Evolutionary conservation across 2,797 vertebrate genomes (phyloP), one percentile per base, ranked within the genome.

Genomic region (Fratercula arctica): DNA sequence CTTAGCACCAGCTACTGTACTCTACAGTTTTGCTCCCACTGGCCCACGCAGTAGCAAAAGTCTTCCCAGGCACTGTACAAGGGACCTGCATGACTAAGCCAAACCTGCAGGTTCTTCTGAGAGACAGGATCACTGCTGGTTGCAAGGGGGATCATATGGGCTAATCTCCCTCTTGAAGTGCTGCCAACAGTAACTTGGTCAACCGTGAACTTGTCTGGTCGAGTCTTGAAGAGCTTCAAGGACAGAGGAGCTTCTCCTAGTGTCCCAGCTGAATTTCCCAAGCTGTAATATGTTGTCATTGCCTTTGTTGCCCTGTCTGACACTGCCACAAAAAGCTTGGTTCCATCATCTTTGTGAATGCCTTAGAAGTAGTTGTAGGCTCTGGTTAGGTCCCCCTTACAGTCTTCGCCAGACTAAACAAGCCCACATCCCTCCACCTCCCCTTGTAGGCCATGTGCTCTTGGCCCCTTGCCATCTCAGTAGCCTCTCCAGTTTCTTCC

Each of bases 261-360:
- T n/a, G 46, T 60, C 68, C 88, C 87, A 0, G 16, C 10, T 67
- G 63, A 85, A 39, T 9, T 66, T 87, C 43, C 54, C 24, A 82
- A 64, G 70, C 35, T 79, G 13, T 37, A 48, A 14, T 56, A 26
- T 6, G 6, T 48, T 68, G 2, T 20, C 0, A 0, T 61, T 80
- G 41, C 37, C 28, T 68, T 51, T 46, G 11, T 28, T 87, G 57
- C 63, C 33, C 26, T 15, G 23, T 39, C 26, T 77, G 53, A 24
- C 37, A 20, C 35, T 41, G 29, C 19, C 12, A 19, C 11, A 12
- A 76, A 77, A 13, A 59, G 4, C 23, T 85, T 46, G 33, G 29
- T 25, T 57, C 53, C 16, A 23, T 79, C 37, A 16, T 67, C 33
- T 84, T 48, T 86, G 11, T 76, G 56, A 63, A 51, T 73, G 60